Conservation (phyloP, 30 jellyfish, hydroid and myxozoan species). For the Clytia hemisphaerica region DNA sequence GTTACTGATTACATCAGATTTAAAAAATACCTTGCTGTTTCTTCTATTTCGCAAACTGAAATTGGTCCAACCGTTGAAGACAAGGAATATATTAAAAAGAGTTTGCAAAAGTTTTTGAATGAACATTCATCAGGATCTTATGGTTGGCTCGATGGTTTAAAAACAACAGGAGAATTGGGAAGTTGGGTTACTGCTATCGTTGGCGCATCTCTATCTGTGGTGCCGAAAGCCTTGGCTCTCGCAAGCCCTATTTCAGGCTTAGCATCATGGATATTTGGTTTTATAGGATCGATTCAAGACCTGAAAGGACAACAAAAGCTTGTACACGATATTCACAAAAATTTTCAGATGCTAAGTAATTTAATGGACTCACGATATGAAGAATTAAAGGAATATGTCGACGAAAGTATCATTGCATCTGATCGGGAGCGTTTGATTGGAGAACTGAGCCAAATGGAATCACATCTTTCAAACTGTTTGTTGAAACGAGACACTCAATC, state of each 20-base stretch:
- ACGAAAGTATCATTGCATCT: not conserved
- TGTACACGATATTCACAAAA: not conserved
- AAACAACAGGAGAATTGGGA: not conserved
- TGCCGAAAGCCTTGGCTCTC: not conserved
- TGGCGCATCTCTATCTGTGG: not conserved
- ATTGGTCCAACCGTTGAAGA: too few species aligned
- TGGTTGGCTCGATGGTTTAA: too few species aligned
- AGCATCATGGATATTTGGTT: not conserved
- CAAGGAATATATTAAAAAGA: too few species aligned
- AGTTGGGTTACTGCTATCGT: conserved; percentile 9
- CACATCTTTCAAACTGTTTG: not conserved
- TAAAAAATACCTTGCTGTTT: too few species aligned
- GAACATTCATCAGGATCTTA: too few species aligned
- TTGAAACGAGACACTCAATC: not conserved
- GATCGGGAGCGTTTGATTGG: not conserved
- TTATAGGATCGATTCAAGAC: not conserved
- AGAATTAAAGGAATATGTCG: not conserved
- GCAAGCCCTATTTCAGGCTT: not conserved
- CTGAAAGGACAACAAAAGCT: not conserved
- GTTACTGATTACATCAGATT: too few species aligned
- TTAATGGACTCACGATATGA: not conserved
- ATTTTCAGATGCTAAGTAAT: not conserved
- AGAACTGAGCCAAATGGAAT: not conserved
- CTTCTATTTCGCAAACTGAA: too few species aligned
- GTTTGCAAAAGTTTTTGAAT: too few species aligned